Percentiles rank a stretch among this genome's conserved stretches.
phyloP scores from a whole-genome alignment of 2,888 invertebrate species.

The Macrophya annulata region DNA sequence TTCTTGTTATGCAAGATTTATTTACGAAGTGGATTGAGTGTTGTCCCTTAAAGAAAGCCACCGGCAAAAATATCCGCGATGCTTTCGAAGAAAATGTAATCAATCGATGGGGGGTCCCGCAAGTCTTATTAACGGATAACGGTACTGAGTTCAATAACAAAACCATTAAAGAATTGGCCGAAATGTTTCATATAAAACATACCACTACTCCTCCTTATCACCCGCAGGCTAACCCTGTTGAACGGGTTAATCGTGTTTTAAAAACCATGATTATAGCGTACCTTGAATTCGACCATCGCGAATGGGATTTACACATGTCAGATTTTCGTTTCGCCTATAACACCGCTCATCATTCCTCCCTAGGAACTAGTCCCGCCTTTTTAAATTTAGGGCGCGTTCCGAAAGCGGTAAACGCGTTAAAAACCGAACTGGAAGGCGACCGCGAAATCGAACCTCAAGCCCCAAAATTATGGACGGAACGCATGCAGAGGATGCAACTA shows the following conservation, averaged over 20 bases:
- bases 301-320: slow-evolving; percentile 64
- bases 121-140: slow-evolving; percentile 64
- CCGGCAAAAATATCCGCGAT: slow-evolving; percentile 54
- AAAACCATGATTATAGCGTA: slow-evolving; percentile 53
- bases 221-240: neutral
- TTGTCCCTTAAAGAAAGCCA: neutral
- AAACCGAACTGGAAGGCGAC: too few relatives aligned
- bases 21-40: neutral
- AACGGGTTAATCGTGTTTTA: neutral
- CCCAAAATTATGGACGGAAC: neutral
- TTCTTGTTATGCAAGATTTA: neutral
- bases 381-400: slow-evolving; percentile 60
- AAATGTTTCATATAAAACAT: neutral
- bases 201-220: neutral
- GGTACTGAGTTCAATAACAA: slow-evolving; percentile 62
- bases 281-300: slow-evolving; percentile 60
- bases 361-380: slow-evolving; percentile 61
- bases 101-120: slow-evolving; percentile 61
- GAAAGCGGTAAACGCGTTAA: neutral
- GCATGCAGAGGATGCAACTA: neutral
- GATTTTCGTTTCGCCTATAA: slow-evolving; percentile 57
- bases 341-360: slow-evolving; percentile 56
- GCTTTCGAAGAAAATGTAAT: slow-evolving; percentile 60
- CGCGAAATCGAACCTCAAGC: neutral
- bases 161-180: neutral